These are phyloP conservation scores for Hydrotaea cyrtoneurina DNA, from an alignment of 2,888 invertebrate species.

Conservation along the genomic window DNA sequence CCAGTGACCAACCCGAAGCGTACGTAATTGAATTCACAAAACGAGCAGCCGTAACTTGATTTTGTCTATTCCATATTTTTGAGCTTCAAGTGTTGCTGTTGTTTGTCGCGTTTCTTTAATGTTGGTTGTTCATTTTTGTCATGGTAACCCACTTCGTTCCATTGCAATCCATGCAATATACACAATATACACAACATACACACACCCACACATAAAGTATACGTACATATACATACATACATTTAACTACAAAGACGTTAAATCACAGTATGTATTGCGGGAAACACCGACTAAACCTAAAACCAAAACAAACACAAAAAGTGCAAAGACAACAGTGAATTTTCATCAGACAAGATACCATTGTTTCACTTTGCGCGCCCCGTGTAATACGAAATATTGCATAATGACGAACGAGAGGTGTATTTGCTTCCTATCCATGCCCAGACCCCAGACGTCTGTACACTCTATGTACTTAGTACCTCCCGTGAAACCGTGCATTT, in stretches of 20 bases:
- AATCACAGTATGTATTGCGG: constrained; percentile 31
- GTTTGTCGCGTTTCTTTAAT: neutral
- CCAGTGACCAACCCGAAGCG: neutral
- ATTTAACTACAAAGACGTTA: neutral
- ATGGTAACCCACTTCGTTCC: constrained; percentile 47
- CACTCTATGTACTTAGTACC: neutral
- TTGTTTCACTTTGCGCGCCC: constrained; percentile 5
- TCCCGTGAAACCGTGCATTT: neutral
- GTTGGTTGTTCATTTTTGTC: constrained; percentile 31
- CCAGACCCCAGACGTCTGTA: neutral
- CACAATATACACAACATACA: too few relatives aligned
- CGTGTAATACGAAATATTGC: constrained; percentile 24
- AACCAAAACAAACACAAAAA: neutral
- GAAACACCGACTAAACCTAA: neutral
- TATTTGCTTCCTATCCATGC: neutral
- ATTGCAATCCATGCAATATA: constrained; percentile 31
- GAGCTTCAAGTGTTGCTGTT: neutral
- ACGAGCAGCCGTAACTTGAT: neutral
- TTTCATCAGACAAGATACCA: constrained; percentile 22
- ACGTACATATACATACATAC: neutral
- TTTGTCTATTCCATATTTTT: neutral
- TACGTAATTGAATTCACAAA: constrained; percentile 5
- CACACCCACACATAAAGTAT: neutral
- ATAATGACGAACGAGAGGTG: constrained; percentile 7
- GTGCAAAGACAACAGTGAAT: constrained; percentile 4